A percentile compares a stretch with the other conserved stretches of the same genome.
phyloP scores from a whole-genome alignment of 1,140 invertebrate species.

The Heliconius nattereri region DNA sequence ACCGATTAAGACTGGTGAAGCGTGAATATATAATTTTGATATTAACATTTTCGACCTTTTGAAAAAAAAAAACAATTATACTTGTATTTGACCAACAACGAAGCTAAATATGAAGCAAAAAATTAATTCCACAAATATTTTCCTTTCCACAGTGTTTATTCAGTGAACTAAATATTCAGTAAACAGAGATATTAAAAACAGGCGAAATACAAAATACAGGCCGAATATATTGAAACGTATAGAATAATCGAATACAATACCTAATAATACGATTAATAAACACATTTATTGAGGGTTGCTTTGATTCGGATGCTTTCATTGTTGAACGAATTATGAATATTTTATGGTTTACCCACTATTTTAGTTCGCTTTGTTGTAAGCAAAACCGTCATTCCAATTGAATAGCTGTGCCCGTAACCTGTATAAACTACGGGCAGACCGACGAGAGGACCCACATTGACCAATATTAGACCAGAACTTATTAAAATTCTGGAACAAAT shows the following conservation, averaged over 20 bases:
- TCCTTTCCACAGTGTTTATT: not conserved
- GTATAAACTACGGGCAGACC: not conserved
- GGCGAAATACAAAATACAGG: not conserved
- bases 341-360: slow-evolving; percentile 63
- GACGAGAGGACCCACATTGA: slow-evolving; percentile 41
- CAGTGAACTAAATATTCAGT: slow-evolving; percentile 5
- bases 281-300: slow-evolving; percentile 46
- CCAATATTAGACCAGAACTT: slow-evolving; percentile 34
- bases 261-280: slow-evolving; percentile 46
- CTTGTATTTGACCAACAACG: not conserved
- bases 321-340: slow-evolving; percentile 67
- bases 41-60: not conserved
- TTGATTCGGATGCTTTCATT: slow-evolving; percentile 58
- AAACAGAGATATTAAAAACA: slow-evolving; percentile 5
- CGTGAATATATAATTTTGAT: not conserved
- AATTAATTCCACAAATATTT: slow-evolving; percentile 3
- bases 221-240: slow-evolving; percentile 5
- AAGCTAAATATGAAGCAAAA: not conserved
- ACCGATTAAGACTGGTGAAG: not conserved
- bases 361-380: slow-evolving; percentile 55
- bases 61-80: not conserved
- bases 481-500: slow-evolving; percentile 24
- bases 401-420: slow-evolving; percentile 46
- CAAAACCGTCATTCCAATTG: slow-evolving; percentile 46
- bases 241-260: slow-evolving; percentile 20